Conservation (phyloP, 2,797 vertebrate genomes). For the Mormyrops attenuatus region DNA sequence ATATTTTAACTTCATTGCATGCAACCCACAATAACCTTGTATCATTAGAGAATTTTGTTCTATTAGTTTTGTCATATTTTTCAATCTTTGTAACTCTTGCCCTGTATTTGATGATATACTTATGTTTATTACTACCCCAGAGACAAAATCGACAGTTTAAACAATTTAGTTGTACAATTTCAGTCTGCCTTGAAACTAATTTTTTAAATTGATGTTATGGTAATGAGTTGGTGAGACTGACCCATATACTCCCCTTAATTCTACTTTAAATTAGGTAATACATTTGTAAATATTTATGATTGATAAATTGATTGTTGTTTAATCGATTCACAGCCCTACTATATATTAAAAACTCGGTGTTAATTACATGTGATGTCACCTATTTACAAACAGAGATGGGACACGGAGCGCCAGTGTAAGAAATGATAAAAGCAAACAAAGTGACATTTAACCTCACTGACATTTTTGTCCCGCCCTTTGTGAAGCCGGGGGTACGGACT, state of each 20-base stretch:
- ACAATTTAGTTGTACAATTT: not conserved
- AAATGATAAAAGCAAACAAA: not conserved
- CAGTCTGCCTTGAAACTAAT: not conserved
- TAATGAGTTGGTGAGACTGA: not conserved
- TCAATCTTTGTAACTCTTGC: not conserved
- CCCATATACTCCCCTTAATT: not conserved
- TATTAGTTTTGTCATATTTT: not conserved
- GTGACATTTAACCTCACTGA: conserved; percentile 4
- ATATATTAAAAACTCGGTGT: not conserved
- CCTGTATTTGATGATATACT: not conserved
- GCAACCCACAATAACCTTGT: not conserved
- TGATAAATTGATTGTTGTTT: not conserved
- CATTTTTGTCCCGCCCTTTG: conserved; percentile 21
- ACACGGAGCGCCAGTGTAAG: not conserved
- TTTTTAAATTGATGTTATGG: not conserved
- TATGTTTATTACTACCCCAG: not conserved
- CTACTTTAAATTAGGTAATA: not conserved
- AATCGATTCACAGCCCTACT: not conserved
- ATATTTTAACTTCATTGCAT: not conserved
- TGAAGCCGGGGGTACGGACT: not conserved
- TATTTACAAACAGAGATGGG: not conserved
- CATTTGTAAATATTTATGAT: not conserved
- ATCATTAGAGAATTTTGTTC: not conserved
- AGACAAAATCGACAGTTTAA: not conserved
- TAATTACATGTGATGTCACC: not conserved